phyloP scores from a whole-genome alignment of 2,113 vertebrate genomes.

The Bubalus kerabau region DNA sequence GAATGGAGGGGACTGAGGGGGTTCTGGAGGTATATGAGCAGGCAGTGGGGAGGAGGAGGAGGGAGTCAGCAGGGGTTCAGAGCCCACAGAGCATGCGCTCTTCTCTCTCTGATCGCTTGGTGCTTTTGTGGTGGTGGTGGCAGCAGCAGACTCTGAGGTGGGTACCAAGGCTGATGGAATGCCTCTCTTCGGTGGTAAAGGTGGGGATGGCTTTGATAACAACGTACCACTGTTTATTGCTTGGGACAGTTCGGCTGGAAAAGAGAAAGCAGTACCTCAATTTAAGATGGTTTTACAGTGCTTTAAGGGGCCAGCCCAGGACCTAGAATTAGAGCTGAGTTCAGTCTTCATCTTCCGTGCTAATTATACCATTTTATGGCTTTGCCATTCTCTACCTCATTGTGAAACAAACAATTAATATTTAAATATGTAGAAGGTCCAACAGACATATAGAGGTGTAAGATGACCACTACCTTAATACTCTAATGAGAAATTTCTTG shows the following conservation, averaged over 20 bases:
- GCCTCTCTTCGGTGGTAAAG: conserved; percentile 93
- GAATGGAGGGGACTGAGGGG: conserved; percentile 64
- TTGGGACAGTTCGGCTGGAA: conserved; percentile 90
- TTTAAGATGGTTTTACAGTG: neutral
- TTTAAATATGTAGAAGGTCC: neutral
- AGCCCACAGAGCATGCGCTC: conserved; percentile 29
- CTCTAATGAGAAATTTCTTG: neutral
- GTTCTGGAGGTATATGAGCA: conserved; percentile 78
- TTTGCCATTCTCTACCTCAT: neutral
- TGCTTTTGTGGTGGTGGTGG: conserved; percentile 60
- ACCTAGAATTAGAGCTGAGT: neutral
- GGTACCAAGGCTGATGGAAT: conserved; percentile 80
- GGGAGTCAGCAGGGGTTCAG: neutral
- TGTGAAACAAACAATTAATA: conserved; percentile 24
- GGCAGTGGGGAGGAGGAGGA: conserved; percentile 72
- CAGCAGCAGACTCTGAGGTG: conserved; percentile 69
- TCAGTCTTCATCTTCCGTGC: conserved; percentile 5
- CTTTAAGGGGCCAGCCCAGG: neutral
- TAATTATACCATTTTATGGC: neutral
- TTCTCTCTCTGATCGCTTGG: conserved; percentile 66
- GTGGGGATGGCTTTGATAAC: conserved; percentile 91
- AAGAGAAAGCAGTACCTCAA: conserved; percentile 26
- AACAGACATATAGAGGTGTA: neutral
- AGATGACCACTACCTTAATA: neutral
- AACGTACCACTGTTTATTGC: conserved; percentile 79